Percentiles rank a stretch among this genome's conserved stretches.
Conservation (phyloP, 2,888 invertebrate species). For the Drosophila buzzatii region DNA sequence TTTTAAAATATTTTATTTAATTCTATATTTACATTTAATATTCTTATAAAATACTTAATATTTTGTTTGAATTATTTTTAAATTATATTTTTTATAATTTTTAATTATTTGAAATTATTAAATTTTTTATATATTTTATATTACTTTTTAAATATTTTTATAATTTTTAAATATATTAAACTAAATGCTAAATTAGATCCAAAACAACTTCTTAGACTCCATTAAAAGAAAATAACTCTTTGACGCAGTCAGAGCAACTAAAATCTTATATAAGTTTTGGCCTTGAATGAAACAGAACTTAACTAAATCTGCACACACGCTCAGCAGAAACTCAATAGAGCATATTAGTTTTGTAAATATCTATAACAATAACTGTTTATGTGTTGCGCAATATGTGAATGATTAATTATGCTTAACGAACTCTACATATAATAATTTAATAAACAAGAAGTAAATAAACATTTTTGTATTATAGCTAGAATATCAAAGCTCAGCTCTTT, state of each 20-base stretch:
- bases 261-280: not conserved
- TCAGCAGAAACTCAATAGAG: not conserved
- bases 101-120: too few species aligned
- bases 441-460: too few species aligned
- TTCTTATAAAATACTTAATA: not conserved
- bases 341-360: not conserved
- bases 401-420: not conserved
- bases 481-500: not conserved
- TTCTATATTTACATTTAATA: not conserved
- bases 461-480: too few species aligned
- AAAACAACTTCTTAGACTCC: not conserved
- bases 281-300: not conserved
- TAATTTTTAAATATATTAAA: not conserved
- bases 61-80: too few species aligned
- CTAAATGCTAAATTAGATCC: not conserved
- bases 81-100: too few species aligned
- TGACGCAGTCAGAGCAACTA: not conserved
- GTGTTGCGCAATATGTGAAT: not conserved
- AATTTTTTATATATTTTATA: not conserved
- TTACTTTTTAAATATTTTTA: not conserved
- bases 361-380: too few species aligned
- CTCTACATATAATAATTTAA: too few species aligned
- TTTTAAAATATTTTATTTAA: not conserved
- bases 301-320: not conserved
- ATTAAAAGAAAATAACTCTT: not conserved